Base-by-base conservation (phyloP, 2,888 invertebrate species). In the Macrosiphum euphorbiae region DNA sequence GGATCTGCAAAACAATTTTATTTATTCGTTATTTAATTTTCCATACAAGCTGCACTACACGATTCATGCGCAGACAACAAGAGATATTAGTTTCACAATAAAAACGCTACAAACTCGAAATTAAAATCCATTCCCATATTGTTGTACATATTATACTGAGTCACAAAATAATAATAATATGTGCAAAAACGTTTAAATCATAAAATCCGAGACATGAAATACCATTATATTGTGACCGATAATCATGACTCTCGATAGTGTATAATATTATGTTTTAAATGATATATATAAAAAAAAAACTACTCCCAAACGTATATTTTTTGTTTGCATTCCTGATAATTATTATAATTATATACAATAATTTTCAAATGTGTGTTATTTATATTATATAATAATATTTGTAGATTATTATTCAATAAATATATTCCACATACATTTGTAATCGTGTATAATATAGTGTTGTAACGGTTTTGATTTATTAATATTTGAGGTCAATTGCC, bases 391-490 rank as follows among this genome's bases (percentile, higher is more conserved):
- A 35, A 78, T 78, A 35, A 11, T 50, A 52, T 84, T 41, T 52
- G 50, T 90, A 47, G 24, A 90, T 67, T 28, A 20, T 84, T 90
- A 90, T 52, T 91, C 44, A 58, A 86, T 86, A 86, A 84, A 67
- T 47, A 67, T 47, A 88, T 78, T 41, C 11, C 61, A 61, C 41
- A 85, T 52, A 78, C 35, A 86, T 86, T 61, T 44, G 41, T 78
- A 88, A 88, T 52, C 52, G 67, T 41, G 41, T 91, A 52, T 26
- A 47, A 44, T 20, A 55, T 16, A n/a, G 52, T 89, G 92, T 89
- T n/a, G 92, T 92, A 88, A 89, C 88, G 67, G 44, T 88, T 92
- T 85, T 93, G 89, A 93, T 93, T 93, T 93, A 93, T 93, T 90
- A 24, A 93, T 90, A 58, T 85, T 90, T 85, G 58, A 85, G 85